phyloP scores from a whole-genome alignment of 2,797 vertebrate species.

The Naso thynnoides region DNA sequence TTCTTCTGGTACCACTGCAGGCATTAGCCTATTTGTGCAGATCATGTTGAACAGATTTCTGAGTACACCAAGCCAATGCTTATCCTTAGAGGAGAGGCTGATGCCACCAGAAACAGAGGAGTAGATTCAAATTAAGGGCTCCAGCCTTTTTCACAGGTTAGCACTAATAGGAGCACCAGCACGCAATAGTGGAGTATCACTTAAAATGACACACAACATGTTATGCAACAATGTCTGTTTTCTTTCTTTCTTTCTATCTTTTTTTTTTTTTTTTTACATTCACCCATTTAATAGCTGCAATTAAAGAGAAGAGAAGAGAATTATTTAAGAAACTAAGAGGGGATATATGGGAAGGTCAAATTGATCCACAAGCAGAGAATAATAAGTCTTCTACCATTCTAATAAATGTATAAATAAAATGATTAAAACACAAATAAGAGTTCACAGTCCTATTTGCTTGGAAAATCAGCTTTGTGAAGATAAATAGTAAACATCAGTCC shows the following conservation, averaged over 20 bases:
- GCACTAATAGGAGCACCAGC: no score
- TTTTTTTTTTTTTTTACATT: no score
- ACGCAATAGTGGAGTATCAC: no score
- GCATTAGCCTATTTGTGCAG: slow-evolving; percentile 24
- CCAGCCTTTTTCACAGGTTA: no score
- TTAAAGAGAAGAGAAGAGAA: slow-evolving; percentile 8
- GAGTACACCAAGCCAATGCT: slow-evolving; percentile 20
- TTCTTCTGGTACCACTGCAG: slow-evolving; percentile 16
- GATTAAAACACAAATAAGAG: slow-evolving; percentile 53
- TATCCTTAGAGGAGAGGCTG: neutral
- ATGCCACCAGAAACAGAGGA: slow-evolving; percentile 22
- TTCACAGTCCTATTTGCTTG: slow-evolving; percentile 30
- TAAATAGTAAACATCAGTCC: slow-evolving; percentile 60
- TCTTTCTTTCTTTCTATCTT: no score
- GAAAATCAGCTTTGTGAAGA: slow-evolving; percentile 46
- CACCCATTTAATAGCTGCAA: neutral
- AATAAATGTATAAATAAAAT: slow-evolving; percentile 36
- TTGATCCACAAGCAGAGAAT: slow-evolving; percentile 22
- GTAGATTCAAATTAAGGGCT: slow-evolving; percentile 6
- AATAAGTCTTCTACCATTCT: slow-evolving; percentile 32
- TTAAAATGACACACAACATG: no score
- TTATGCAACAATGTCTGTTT: no score
- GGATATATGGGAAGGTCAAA: no score
- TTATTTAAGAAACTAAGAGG: no score
- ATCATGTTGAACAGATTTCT: slow-evolving; percentile 39